phyloP scores from a whole-genome alignment of 2,797 vertebrate species.

The Thunnus albacares region DNA sequence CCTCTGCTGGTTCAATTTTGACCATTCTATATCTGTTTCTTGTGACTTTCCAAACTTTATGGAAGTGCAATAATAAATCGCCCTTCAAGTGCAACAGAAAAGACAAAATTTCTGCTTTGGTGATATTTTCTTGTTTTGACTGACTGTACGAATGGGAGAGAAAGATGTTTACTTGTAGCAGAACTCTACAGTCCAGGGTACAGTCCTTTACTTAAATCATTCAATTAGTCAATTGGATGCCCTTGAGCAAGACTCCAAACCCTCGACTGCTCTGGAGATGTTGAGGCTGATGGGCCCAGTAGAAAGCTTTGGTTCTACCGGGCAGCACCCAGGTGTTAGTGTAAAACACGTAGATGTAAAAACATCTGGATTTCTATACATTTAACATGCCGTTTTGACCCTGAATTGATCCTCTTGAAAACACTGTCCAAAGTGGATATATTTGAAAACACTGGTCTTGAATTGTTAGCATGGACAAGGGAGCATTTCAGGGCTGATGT shows the following conservation, averaged over 20 bases:
- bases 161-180: neutral
- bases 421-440: slow-evolving; percentile 8
- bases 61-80: too few relatives aligned
- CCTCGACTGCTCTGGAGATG: too few relatives aligned
- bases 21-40: too few relatives aligned
- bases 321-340: too few relatives aligned
- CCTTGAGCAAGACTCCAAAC: neutral
- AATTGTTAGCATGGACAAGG: slow-evolving; percentile 10
- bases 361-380: neutral
- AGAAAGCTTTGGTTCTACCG: neutral
- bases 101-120: neutral
- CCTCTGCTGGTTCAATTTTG: too few relatives aligned
- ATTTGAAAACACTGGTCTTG: slow-evolving; percentile 3
- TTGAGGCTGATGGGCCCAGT: neutral
- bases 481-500: neutral
- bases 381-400: slow-evolving; percentile 6
- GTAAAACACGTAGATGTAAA: too few relatives aligned
- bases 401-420: slow-evolving; percentile 13
- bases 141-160: neutral
- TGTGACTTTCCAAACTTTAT: too few relatives aligned
- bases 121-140: neutral
- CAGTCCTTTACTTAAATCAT: neutral
- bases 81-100: too few relatives aligned
- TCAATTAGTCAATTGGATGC: too few relatives aligned
- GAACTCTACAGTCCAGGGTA: too few relatives aligned